Evolutionary conservation across 2,888 invertebrate species (phyloP).

Genomic region (Zonitis immaculata): DNA sequence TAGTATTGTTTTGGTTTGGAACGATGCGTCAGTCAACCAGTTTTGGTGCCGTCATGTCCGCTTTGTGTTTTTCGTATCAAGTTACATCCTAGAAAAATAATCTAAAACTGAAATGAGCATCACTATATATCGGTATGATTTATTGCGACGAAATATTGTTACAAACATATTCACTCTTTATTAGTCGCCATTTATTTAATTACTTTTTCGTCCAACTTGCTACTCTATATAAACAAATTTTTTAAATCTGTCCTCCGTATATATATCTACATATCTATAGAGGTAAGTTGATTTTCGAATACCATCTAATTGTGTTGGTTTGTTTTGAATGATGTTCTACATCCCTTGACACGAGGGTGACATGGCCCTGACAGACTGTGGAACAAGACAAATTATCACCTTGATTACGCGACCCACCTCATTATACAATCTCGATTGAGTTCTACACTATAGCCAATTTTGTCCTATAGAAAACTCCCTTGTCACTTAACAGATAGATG

Average conservation of each 20-base stretch:
- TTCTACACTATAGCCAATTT: background rate
- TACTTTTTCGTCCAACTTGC: background rate
- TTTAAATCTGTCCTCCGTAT: no score
- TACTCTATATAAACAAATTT: no score
- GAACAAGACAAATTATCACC: conserved; percentile 37
- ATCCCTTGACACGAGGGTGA: conserved; percentile 20
- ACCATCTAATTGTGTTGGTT: conserved; percentile 24
- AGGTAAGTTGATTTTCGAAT: conserved; percentile 10
- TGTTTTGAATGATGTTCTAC: conserved; percentile 25
- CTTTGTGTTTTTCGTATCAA: conserved; percentile 13
- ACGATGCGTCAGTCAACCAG: conserved; percentile 28
- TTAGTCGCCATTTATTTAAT: background rate
- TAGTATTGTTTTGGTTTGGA: conserved; percentile 34
- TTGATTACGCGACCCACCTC: conserved; percentile 25
- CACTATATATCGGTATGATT: conserved; percentile 3
- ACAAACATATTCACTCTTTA: background rate
- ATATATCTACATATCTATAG: no score
- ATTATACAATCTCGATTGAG: background rate
- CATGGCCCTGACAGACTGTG: conserved; percentile 28
- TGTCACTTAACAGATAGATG: background rate
- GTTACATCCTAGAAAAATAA: conserved; percentile 14
- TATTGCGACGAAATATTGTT: background rate
- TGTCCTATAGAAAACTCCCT: background rate
- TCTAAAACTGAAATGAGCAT: conserved; percentile 4
- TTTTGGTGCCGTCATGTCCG: conserved; percentile 29